These are phyloP conservation scores for Cydia pomonella DNA, from an alignment of 1,140 invertebrate species.

Conservation along the genomic window DNA sequence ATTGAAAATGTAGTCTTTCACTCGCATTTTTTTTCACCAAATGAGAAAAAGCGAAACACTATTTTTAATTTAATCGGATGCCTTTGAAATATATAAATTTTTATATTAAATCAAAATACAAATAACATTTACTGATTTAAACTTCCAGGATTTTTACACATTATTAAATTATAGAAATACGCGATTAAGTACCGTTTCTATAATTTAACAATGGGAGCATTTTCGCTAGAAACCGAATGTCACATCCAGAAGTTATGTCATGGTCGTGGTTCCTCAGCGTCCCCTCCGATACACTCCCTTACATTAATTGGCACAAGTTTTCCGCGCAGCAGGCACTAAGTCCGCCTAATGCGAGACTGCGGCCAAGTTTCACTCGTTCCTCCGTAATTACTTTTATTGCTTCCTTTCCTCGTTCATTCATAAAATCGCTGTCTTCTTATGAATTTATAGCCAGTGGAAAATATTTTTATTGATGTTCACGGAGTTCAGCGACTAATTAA, in stretches of 20 bases:
- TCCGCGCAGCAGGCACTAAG: conserved; percentile 50
- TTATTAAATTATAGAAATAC: too few relatives aligned
- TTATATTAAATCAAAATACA: too few relatives aligned
- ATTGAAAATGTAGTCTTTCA: too few relatives aligned
- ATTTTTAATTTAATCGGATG: too few relatives aligned
- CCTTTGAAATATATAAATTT: too few relatives aligned
- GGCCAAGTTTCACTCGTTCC: conserved; percentile 51
- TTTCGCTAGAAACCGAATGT: not conserved
- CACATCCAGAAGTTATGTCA: not conserved
- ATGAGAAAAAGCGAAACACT: too few relatives aligned
- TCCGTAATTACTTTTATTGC: conserved; percentile 62
- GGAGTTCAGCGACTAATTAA: conserved; percentile 37
- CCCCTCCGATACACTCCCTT: conserved; percentile 45
- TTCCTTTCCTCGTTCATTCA: conserved; percentile 55
- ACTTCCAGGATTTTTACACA: too few relatives aligned
- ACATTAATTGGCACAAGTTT: conserved; percentile 58
- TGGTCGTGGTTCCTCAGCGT: not conserved
- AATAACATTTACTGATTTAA: too few relatives aligned
- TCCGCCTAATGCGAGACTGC: conserved; percentile 50
- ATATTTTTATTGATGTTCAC: conserved; percentile 37
- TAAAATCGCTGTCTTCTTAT: conserved; percentile 46
- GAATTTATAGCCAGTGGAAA: conserved; percentile 47
- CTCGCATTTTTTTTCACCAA: too few relatives aligned
- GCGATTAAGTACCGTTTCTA: too few relatives aligned
- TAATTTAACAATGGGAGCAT: not conserved